Conservation (phyloP, 1,140 invertebrate genomes). For the Pseudachorutes palmiensis region DNA sequence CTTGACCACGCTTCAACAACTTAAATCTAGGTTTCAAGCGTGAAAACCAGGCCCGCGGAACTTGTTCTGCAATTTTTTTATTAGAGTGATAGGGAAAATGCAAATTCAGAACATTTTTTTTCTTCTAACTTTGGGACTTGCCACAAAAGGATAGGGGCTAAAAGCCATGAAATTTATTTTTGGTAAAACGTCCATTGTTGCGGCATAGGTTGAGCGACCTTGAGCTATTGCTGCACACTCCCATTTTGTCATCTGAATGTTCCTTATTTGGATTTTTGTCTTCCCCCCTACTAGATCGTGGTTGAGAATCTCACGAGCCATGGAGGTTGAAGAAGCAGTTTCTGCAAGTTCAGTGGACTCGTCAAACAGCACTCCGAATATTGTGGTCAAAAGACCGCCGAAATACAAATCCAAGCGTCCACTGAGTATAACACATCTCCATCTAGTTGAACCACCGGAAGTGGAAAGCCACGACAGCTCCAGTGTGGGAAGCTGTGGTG, state of each 20-base stretch:
- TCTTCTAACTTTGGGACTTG: too few species aligned
- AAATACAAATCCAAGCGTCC: background rate
- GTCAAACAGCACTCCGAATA: background rate
- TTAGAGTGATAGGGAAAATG: too few species aligned
- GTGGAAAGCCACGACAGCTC: background rate
- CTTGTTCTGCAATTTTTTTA: too few species aligned
- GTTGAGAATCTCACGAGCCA: conserved; percentile 30
- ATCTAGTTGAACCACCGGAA: background rate
- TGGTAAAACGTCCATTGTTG: too few species aligned
- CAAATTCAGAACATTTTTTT: too few species aligned
- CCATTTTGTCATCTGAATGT: background rate
- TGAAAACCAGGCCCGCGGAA: too few species aligned
- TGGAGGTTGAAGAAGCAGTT: conserved; percentile 26
- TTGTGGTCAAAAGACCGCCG: background rate
- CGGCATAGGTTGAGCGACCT: too few species aligned
- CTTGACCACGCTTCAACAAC: too few species aligned
- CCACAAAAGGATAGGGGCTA: too few species aligned
- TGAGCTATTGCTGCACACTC: background rate
- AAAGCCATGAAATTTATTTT: too few species aligned
- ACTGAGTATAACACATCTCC: background rate
- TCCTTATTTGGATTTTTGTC: conserved; percentile 6
- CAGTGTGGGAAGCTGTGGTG: too few species aligned
- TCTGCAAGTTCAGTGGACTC: background rate
- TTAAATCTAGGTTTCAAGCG: too few species aligned
- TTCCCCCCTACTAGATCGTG: conserved; percentile 24